Conservation (phyloP, 1,140 invertebrate genomes). For the Antheraea pernyi region DNA sequence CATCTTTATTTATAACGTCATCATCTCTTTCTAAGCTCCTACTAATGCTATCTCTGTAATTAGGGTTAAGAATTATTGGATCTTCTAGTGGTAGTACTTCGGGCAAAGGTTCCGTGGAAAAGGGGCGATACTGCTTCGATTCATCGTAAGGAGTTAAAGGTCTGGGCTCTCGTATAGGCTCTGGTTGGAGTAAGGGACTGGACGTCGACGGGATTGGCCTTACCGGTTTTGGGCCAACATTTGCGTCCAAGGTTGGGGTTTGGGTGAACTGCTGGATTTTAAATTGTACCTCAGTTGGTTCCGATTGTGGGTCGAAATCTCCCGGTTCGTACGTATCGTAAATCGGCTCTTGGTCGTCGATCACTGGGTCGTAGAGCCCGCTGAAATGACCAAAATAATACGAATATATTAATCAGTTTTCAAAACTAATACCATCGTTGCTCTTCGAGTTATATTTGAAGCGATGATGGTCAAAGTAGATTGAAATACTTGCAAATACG, state of each 20-base stretch:
- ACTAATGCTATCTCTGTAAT: conserved; percentile 49
- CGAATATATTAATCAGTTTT: background rate
- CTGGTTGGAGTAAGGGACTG: background rate
- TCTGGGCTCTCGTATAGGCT: conserved; percentile 18
- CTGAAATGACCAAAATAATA: conserved; percentile 39
- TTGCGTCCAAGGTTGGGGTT: conserved; percentile 18
- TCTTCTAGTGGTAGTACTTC: conserved; percentile 55
- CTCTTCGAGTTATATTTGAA: no score
- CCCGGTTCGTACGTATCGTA: conserved; percentile 54
- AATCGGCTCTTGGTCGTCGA: conserved; percentile 51
- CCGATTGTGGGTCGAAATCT: conserved; percentile 48
- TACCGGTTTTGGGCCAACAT: background rate
- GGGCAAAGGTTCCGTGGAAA: conserved; percentile 49
- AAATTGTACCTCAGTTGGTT: conserved; percentile 55
- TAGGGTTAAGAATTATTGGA: conserved; percentile 57
- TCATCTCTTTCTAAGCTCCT: background rate
- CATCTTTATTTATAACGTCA: background rate
- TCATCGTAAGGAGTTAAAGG: conserved; percentile 37
- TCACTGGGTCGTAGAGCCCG: conserved; percentile 58
- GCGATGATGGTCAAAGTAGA: no score
- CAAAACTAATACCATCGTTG: no score
- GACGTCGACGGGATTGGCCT: background rate
- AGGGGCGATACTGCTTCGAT: conserved; percentile 51
- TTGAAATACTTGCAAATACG: no score
- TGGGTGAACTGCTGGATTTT: conserved; percentile 41